Conservation (phyloP, 92 coral and sea anemone genomes). For the Meandrina meandrites region DNA sequence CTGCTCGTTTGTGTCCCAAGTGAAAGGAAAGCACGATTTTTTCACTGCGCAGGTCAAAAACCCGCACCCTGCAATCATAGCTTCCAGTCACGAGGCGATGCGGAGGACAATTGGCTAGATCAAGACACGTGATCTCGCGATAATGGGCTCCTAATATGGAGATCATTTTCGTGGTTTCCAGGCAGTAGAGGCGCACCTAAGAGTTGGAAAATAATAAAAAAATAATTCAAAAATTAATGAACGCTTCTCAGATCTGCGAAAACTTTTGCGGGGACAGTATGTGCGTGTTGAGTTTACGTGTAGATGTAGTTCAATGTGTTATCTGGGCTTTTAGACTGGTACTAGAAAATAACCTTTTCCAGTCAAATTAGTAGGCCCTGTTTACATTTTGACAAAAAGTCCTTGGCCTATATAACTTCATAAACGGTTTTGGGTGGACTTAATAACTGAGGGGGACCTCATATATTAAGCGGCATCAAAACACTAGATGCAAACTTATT, state of each 20-base stretch:
- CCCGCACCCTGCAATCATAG: slow-evolving; percentile 83
- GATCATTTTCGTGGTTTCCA: slow-evolving; percentile 63
- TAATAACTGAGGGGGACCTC: too few species aligned
- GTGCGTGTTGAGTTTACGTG: too few species aligned
- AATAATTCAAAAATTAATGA: neutral
- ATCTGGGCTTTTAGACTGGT: too few species aligned
- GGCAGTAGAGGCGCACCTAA: slow-evolving; percentile 86
- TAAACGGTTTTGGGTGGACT: too few species aligned
- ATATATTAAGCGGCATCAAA: too few species aligned
- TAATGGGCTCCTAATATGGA: slow-evolving; percentile 79
- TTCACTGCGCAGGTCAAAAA: slow-evolving; percentile 87
- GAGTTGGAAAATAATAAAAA: neutral
- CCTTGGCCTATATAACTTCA: too few species aligned
- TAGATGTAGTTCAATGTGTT: neutral
- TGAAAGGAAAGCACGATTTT: slow-evolving; percentile 59
- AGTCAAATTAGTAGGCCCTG: neutral
- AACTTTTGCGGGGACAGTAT: neutral
- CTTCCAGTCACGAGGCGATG: slow-evolving; percentile 86
- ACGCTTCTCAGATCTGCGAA: neutral
- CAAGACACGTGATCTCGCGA: slow-evolving; percentile 89
- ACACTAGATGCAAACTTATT: too few species aligned
- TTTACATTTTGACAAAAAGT: too few species aligned
- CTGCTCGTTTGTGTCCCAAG: slow-evolving; percentile 74
- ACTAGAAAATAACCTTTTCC: neutral
- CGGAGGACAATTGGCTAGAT: slow-evolving; percentile 69